Conservation (phyloP, 2,797 vertebrate species). For the Buceros bicornis region DNA sequence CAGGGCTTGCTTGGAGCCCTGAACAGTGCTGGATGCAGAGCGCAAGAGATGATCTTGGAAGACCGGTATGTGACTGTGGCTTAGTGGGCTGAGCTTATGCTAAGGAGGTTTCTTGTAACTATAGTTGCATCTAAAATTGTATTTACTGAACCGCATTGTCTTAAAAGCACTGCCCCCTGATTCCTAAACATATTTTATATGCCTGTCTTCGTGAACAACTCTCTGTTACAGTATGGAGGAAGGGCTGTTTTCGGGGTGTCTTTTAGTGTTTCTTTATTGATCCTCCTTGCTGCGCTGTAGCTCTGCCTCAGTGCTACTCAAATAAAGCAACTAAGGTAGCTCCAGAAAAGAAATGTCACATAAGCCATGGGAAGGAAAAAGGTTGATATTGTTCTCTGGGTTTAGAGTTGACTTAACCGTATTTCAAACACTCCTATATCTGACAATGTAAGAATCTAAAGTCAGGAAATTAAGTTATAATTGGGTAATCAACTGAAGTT, state of each 20-base stretch:
- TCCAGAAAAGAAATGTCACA: neutral
- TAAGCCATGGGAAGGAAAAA: neutral
- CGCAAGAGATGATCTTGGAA: neutral
- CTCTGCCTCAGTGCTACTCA: constrained; percentile 27
- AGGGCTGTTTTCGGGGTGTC: neutral
- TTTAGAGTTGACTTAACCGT: neutral
- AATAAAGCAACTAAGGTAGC: neutral
- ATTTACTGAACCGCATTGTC: neutral
- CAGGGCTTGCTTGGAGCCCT: neutral
- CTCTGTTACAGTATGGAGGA: neutral
- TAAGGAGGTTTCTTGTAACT: neutral
- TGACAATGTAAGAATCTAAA: neutral
- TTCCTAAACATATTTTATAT: neutral
- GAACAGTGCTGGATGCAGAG: neutral
- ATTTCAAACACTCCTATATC: neutral
- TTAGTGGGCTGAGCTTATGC: neutral
- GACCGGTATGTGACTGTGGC: neutral
- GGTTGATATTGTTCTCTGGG: neutral
- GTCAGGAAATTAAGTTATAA: neutral
- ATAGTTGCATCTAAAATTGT: neutral
- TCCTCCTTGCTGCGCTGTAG: neutral
- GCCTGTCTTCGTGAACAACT: neutral
- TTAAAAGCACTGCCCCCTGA: neutral
- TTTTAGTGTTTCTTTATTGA: neutral
- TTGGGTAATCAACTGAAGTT: neutral